Percentiles rank a stretch among this genome's conserved stretches.
phyloP scores from a whole-genome alignment of 2,113 vertebrate genomes.

The Aspiorhynchus laticeps region DNA sequence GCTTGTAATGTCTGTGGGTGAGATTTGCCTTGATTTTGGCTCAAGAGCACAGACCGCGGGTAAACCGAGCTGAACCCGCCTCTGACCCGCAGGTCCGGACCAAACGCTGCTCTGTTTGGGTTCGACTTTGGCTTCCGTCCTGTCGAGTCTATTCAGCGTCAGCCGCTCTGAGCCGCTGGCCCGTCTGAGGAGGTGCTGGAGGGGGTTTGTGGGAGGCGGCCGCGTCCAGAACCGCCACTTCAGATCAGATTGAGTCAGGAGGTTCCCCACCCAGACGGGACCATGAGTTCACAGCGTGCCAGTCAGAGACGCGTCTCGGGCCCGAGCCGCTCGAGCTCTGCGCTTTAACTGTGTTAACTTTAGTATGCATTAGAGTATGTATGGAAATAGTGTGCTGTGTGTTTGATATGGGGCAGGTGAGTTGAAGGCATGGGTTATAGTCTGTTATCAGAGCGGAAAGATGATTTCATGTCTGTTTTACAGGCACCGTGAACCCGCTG shows the following conservation, averaged over 20 bases:
- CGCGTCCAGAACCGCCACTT: conserved; percentile 39
- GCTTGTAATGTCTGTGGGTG: background rate
- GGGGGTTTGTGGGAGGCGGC: conserved; percentile 12
- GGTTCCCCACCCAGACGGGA: conserved; percentile 42
- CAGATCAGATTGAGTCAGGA: conserved; percentile 47
- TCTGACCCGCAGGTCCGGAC: conserved; percentile 1
- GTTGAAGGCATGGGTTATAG: background rate
- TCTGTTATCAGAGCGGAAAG: background rate
- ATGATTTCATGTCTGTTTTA: conserved; percentile 51
- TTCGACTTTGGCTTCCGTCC: conserved; percentile 65
- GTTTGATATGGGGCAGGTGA: conserved; percentile 19
- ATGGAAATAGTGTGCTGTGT: background rate
- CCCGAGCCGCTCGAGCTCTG: background rate
- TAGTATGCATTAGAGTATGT: too few species aligned
- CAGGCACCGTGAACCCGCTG: conserved; percentile 60
- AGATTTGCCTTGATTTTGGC: background rate
- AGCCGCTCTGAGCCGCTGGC: conserved; percentile 59
- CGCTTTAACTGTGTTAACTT: background rate
- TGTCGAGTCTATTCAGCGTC: conserved; percentile 73
- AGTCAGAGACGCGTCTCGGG: conserved; percentile 50
- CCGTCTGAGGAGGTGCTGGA: background rate
- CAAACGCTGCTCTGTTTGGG: conserved; percentile 14
- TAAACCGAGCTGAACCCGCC: background rate
- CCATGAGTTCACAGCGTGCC: conserved; percentile 67
- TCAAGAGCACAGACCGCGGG: background rate